Evolutionary conservation across 2,888 invertebrate species (phyloP).

Genomic region (Callyntrura sp.): DNA sequence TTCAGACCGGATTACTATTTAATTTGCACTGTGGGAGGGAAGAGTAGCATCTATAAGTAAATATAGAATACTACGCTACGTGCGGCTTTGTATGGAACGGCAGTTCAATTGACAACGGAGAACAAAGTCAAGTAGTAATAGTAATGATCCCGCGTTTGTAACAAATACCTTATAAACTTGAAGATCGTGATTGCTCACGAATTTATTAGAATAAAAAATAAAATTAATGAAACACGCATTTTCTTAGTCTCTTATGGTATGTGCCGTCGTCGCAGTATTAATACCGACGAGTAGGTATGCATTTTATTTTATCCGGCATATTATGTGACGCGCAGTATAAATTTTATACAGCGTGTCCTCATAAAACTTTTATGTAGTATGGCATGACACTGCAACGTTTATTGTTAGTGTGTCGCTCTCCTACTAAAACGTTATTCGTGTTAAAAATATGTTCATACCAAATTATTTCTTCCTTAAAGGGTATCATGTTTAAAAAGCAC

Average conservation of each 20-base stretch:
- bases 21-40: background rate
- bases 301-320: background rate
- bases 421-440: slow-evolving; percentile 12
- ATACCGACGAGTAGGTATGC: background rate
- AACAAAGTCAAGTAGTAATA: background rate
- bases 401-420: too few relatives aligned
- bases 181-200: slow-evolving; percentile 62
- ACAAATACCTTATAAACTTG: slow-evolving; percentile 36
- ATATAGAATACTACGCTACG: slow-evolving; percentile 6
- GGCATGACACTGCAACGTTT: background rate
- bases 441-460: background rate
- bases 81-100: background rate
- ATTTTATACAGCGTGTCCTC: background rate
- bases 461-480: slow-evolving; percentile 64
- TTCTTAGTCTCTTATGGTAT: slow-evolving; percentile 22
- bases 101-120: background rate
- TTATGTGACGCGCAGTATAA: background rate
- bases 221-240: slow-evolving; percentile 47
- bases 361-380: background rate
- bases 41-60: background rate
- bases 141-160: slow-evolving; percentile 5
- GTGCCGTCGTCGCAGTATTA: too few relatives aligned
- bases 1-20: slow-evolving; percentile 29
- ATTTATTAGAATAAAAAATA: slow-evolving; percentile 43
- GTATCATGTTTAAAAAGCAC: slow-evolving; percentile 76